Evolutionary conservation across 2,113 vertebrate genomes (phyloP), one percentile per base, ranked within the genome.

Genomic region (Chunga burmeisteri): DNA sequence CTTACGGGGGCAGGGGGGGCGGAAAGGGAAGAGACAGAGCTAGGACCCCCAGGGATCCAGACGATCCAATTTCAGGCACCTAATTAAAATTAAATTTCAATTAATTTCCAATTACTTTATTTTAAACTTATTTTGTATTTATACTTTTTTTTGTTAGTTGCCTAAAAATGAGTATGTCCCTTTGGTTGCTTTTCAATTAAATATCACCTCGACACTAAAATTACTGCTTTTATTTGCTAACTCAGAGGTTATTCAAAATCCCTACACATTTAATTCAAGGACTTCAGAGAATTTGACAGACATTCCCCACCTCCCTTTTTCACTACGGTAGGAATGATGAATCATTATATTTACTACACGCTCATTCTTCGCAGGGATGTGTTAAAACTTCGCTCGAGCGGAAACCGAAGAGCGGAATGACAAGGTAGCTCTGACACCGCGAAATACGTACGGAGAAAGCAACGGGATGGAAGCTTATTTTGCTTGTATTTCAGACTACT

Each of bases 41-140:
- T 4, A 71, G 79, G 50, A 93, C 49, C 92, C 34, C 47, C 61
- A 81, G 95, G 90, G 96, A 96, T 77, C 72, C 46, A 93, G 82
- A 71, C 1, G 47, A 90, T 96, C 92, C 75, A 86, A 88, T 96
- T 96, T 93, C 38, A 8, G 86, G 75, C 79, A 96, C 90, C 95
- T 95, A 96, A 96, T 97, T 96, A 96, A 97, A 94, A 97, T 87
- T 61, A 85, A 87, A 96, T 93, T 95, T 93, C 92, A 97, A 96
- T 95, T 96, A 96, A 96, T 94, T 95, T 90, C 82, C 95, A 91
- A 93, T 92, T 72, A 96, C 77, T 94, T 95, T 87, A 92, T 91
- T 95, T 96, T 66, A 90, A 95, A 83, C 20, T 94, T 95, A 86
- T 90, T 95, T 96, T 70, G 66, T 94, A 95, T 97, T 95, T 96